These are phyloP conservation scores for Drosophila nigromelanica DNA, from an alignment of 1,140 invertebrate genomes.

Conservation along the genomic window DNA sequence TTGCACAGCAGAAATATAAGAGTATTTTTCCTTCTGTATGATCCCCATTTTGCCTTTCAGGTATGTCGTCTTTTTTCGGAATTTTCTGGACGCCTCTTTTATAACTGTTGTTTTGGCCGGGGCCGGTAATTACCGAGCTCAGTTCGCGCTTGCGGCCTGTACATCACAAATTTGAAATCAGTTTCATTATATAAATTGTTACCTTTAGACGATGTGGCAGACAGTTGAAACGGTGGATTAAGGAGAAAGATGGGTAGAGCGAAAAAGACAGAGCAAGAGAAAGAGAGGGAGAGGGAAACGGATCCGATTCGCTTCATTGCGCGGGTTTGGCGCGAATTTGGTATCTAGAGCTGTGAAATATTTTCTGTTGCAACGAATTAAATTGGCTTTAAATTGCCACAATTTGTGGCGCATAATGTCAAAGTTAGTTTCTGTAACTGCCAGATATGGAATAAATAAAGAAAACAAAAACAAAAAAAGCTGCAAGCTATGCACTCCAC, in stretches of 20 bases:
- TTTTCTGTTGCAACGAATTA: conserved; percentile 38
- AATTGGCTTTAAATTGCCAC: conserved; percentile 55
- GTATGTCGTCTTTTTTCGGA: conserved; percentile 28
- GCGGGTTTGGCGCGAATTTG: conserved; percentile 23
- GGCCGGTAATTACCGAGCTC: conserved; percentile 44
- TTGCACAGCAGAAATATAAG: background rate
- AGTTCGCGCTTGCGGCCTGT: conserved; percentile 35
- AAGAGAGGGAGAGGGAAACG: background rate
- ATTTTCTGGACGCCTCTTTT: conserved; percentile 54
- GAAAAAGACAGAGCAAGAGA: background rate
- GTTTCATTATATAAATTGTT: conserved; percentile 82
- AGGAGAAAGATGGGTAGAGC: background rate
- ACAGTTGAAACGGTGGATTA: conserved; percentile 49
- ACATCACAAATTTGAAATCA: conserved; percentile 77
- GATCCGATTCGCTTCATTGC: conserved; percentile 45
- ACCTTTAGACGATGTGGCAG: conserved; percentile 77
- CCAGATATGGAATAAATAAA: conserved; percentile 16
- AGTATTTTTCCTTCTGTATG: conserved; percentile 14
- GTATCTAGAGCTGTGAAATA: conserved; percentile 43
- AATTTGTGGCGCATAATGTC: conserved; percentile 77
- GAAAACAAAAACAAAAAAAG: no score
- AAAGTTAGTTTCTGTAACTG: conserved; percentile 61
- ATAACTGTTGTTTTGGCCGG: conserved; percentile 68
- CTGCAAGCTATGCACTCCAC: conserved; percentile 66
- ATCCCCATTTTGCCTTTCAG: background rate